Conservation (phyloP, 1,140 invertebrate species). For the Drosophila oshimai region DNA sequence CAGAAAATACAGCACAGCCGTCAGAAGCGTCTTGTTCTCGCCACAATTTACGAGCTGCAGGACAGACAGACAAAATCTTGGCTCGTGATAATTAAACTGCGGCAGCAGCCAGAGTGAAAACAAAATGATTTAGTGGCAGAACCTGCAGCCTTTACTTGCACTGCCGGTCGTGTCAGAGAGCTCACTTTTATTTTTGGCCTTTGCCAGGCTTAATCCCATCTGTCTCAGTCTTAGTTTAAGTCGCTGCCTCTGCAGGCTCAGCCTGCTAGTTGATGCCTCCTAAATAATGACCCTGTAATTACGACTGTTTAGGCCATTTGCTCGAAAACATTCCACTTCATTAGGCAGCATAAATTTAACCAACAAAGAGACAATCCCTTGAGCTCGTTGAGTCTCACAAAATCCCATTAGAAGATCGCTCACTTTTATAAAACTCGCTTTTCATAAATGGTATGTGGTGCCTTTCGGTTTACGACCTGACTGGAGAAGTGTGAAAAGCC, state of each 20-base stretch:
- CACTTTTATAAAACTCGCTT: neutral
- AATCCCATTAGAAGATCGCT: constrained; percentile 13
- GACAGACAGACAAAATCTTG: constrained; percentile 63
- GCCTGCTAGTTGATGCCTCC: constrained; percentile 3
- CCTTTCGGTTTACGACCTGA: neutral
- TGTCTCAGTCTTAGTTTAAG: constrained; percentile 39
- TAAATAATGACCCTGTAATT: constrained; percentile 39
- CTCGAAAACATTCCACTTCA: neutral
- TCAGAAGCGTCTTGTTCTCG: constrained; percentile 53
- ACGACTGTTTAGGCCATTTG: constrained; percentile 12
- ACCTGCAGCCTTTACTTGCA: constrained; percentile 19
- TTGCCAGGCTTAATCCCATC: constrained; percentile 27
- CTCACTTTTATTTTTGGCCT: constrained; percentile 38
- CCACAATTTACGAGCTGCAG: constrained; percentile 64
- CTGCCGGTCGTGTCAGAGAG: constrained; percentile 29
- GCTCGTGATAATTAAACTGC: constrained; percentile 73
- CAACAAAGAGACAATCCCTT: neutral
- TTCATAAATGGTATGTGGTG: neutral
- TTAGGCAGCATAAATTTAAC: constrained; percentile 1
- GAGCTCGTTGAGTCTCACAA: neutral
- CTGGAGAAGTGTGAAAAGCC: constrained; percentile 28
- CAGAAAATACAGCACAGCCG: constrained; percentile 39
- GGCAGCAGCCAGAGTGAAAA: constrained; percentile 60
- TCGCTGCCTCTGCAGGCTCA: neutral
- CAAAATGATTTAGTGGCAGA: constrained; percentile 65